Evolutionary conservation across 2,113 vertebrate genomes (phyloP).

Genomic region (Cricetomys ansorgei): DNA sequence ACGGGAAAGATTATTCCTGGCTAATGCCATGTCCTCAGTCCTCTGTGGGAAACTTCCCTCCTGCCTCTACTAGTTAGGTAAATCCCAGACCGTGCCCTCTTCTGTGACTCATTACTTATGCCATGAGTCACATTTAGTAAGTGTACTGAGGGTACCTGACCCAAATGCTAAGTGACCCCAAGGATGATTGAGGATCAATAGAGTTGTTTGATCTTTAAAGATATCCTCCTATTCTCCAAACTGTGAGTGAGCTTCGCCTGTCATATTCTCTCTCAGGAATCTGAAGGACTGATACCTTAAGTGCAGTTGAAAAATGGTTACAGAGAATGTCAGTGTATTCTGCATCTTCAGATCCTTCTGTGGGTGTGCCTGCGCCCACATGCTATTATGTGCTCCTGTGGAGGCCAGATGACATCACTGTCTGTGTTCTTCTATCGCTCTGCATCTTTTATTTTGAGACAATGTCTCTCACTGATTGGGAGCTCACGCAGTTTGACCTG

Average conservation of each 20-base stretch:
- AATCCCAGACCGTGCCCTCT: neutral
- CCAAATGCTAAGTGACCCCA: too few species aligned
- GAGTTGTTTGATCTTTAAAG: neutral
- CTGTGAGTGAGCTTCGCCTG: neutral
- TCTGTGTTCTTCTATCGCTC: neutral
- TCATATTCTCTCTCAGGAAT: neutral
- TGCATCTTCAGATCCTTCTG: neutral
- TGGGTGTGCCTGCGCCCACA: neutral
- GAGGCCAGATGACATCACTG: neutral
- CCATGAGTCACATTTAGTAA: neutral
- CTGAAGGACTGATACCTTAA: neutral
- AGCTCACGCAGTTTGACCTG: neutral
- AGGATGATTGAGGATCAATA: neutral
- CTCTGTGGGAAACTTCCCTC: neutral
- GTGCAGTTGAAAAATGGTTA: neutral
- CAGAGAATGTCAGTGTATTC: neutral
- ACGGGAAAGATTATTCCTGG: neutral
- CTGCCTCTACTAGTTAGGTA: neutral
- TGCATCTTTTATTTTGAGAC: neutral
- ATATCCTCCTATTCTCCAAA: neutral
- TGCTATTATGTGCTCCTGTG: neutral
- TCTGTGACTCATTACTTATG: neutral
- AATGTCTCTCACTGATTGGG: neutral
- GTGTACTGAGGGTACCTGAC: neutral
- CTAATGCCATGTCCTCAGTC: neutral